Evolutionary conservation across 2,113 vertebrate genomes (phyloP).

Genomic region (Ciconia stormi): DNA sequence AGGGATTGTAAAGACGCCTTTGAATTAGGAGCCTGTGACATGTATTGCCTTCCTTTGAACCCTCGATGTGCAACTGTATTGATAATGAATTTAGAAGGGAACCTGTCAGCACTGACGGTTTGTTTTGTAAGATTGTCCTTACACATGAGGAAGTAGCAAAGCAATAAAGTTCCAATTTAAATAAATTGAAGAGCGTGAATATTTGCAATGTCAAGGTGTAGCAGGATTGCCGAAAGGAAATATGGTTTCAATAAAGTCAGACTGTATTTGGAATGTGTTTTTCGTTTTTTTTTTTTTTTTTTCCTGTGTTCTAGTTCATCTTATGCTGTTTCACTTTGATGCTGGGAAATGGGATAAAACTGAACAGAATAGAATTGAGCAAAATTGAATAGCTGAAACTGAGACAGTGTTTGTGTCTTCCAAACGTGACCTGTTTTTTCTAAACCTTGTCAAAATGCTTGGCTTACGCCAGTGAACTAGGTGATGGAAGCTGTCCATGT

Average conservation of each 20-base stretch:
- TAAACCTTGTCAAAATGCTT: not conserved
- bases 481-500: not conserved
- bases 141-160: not conserved
- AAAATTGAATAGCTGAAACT: not conserved
- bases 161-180: not conserved
- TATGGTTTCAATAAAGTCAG: not conserved
- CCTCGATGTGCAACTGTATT: not conserved
- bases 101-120: not conserved
- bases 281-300: rapidly evolving
- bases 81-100: not conserved
- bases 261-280: not conserved
- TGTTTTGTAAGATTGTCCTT: not conserved
- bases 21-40: not conserved
- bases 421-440: not conserved
- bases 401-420: not conserved
- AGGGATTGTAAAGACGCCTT: not conserved
- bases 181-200: not conserved
- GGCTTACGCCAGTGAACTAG: rapidly evolving
- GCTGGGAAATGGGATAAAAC: not conserved
- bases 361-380: not conserved
- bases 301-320: not conserved
- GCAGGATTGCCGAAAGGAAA: not conserved
- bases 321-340: not conserved
- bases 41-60: not conserved
- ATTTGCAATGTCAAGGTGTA: not conserved